Base-by-base conservation (phyloP, 2,888 invertebrate species). In the Rotaria socialis region DNA sequence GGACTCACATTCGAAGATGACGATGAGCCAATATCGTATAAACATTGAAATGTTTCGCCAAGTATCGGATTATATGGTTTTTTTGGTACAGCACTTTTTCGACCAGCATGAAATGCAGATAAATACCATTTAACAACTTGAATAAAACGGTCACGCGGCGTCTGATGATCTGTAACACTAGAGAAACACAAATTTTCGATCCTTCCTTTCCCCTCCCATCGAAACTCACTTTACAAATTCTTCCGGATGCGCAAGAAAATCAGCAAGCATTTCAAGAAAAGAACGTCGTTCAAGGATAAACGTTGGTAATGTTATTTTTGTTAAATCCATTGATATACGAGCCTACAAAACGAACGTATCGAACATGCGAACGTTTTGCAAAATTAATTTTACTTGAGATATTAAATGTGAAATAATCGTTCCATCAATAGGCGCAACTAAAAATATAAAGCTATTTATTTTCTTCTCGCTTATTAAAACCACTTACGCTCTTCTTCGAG, bases 231-330 rank as follows among this genome's bases (percentile, higher is more conserved):
- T 95, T 88, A 95, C 93, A 92, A 99, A 98, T 89, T 97, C 94
- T 92, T 98, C 97, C 0, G 99, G 97, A 93, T 99, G 99, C 19
- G 99, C 97, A 92, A 99, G 97, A 91, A 98, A 99, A 92, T 99
- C 99, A 85, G 99, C 98, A 91, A 97, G 99, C 99, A 99, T 99
- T 93, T 99, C 99, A 84, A 99, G 93, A 67, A 99, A 93, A 1
- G 98, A 99, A 88, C 99, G 94, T 91, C 96, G 94, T 91, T 99
- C 99, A 89, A 99, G 92, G 89, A 99, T 99, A 91, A 99, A 99
- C 50, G 99, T 99, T 43, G 99, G 99, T 88, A 99, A 93, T 85
- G 97, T 97, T 88, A 97, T 96, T 93, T 98, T 99, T 22, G 99
- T 99, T 90, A 99, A 94, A 92, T 99, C 99, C 99, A 99, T 99